Evolutionary conservation across 1,140 invertebrate species (phyloP).

Genomic region (Leucophenga varia): DNA sequence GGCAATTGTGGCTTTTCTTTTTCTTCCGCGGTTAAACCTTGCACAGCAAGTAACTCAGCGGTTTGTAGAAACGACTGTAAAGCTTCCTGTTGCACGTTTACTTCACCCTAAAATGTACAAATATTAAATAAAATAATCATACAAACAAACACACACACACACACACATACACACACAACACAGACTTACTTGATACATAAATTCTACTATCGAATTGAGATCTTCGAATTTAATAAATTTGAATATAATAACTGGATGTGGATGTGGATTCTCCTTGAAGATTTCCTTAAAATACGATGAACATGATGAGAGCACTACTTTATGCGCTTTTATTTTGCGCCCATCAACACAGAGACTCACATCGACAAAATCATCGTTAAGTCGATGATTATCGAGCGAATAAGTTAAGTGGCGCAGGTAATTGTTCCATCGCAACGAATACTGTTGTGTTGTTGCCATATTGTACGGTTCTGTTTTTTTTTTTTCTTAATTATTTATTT

Average conservation of each 20-base stretch:
- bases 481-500: background rate
- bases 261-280: constrained; percentile 81
- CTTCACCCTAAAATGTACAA: constrained; percentile 84
- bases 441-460: constrained; percentile 63
- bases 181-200: constrained; percentile 69
- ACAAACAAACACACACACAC: too few species aligned
- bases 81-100: constrained; percentile 87
- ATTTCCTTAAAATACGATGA: constrained; percentile 82
- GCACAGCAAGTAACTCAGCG: constrained; percentile 84
- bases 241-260: constrained; percentile 84
- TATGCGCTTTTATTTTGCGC: constrained; percentile 77
- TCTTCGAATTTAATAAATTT: constrained; percentile 81
- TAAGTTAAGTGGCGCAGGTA: constrained; percentile 72
- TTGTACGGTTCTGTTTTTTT: too few species aligned
- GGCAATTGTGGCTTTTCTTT: constrained; percentile 51
- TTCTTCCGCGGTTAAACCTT: constrained; percentile 72
- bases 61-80: constrained; percentile 83
- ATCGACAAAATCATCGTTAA: constrained; percentile 80
- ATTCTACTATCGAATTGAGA: constrained; percentile 77
- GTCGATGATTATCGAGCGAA: constrained; percentile 74
- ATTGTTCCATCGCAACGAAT: constrained; percentile 77
- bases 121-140: too few species aligned
- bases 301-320: constrained; percentile 81
- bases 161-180: too few species aligned
- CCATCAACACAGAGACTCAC: constrained; percentile 84